These are phyloP conservation scores for Halcyon badia DNA, from an alignment of 2,797 vertebrate species.

Conservation along the genomic window DNA sequence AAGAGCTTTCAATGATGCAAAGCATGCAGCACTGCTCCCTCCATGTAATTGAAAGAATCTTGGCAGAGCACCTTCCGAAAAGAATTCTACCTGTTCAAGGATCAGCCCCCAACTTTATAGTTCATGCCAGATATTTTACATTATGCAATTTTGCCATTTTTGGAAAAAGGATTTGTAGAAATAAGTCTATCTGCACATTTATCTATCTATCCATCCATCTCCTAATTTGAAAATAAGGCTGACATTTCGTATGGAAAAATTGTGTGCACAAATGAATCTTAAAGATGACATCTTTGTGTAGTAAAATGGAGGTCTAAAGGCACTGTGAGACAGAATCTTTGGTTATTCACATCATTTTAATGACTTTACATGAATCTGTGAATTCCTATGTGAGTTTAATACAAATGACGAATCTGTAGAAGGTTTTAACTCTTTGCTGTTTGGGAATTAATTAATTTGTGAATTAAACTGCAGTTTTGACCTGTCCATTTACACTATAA, in stretches of 20 bases:
- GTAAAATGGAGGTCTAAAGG: background rate
- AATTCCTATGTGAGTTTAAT: background rate
- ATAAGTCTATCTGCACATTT: background rate
- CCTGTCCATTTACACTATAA: background rate
- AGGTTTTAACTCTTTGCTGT: background rate
- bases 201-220: background rate
- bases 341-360: background rate
- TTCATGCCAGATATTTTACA: background rate
- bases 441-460: background rate
- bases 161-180: background rate
- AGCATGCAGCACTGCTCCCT: background rate
- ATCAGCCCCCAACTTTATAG: background rate
- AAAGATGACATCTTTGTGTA: background rate
- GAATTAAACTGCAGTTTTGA: background rate
- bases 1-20: rapidly evolving
- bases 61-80: background rate
- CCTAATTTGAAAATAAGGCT: background rate
- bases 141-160: background rate
- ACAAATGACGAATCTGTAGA: background rate
- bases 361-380: background rate
- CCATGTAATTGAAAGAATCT: background rate
- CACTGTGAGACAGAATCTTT: background rate
- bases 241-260: background rate
- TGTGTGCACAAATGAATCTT: background rate
- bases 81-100: background rate